Base-by-base conservation (phyloP, 1,140 invertebrate genomes). In the Nasonia vitripennis region DNA sequence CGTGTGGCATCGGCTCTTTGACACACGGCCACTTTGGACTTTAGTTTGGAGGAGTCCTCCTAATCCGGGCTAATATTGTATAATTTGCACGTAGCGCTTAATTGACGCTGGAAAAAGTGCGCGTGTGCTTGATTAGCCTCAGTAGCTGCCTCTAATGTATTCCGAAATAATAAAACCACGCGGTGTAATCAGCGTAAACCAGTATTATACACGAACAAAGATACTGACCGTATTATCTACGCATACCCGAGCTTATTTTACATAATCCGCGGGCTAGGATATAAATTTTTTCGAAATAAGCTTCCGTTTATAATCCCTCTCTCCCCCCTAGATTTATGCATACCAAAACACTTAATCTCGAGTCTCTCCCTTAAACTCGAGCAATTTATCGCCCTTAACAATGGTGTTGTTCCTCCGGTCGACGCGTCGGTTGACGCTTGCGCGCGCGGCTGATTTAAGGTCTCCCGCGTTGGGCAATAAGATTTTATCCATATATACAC, bases 401-500 rank as follows among this genome's bases (percentile, higher is more conserved):
- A 74, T 27, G 41, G 85, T 87, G 87, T 90, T 88, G 55, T 20
- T 62, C 17, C 55, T 62, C 89, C 89, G 91, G 86, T 87, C 27
- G 27, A 27, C 27, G 27, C 83, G 83, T 75, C 74, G 71, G 74
- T n/a, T 62, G 55, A 62, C 55, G 55, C 17, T 62, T 5, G 1
- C 4, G 27, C 27, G 27, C 55, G 17, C 55, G 6, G 55, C 55
- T 62, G 55, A 62, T 62, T 62, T 62, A 62, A 62, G 55, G 55
- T 62, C 55, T 17, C 48, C 1, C 17, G 41, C 20, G 48, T 10
- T 12, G 4, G 55, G 55, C 55, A 62, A 87, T 87, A 84, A 89
- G 90, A 91, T 91, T 89, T 91, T 91, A 91, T 91, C 90, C 88
- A 81, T 62, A 62, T 62, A 62, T 27, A 27, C 27, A 45, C 41